Conservation (phyloP, 1,140 invertebrate species). For the Bactericera cockerelli region DNA sequence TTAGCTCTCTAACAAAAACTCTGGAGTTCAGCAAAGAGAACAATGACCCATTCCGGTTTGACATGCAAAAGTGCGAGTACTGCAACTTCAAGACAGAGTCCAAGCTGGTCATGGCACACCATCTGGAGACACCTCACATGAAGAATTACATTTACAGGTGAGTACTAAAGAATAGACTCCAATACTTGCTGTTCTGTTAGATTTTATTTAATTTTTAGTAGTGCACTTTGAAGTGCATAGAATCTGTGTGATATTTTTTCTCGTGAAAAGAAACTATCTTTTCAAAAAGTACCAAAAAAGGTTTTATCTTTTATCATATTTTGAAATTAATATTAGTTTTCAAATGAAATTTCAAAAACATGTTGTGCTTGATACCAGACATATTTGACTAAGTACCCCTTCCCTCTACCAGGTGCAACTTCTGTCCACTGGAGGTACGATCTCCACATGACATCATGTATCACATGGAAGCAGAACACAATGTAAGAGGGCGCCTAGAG, state of each 20-base stretch:
- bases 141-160: constrained; percentile 53
- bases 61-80: constrained; percentile 69
- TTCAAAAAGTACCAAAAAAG: no score
- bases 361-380: no score
- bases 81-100: constrained; percentile 91
- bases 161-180: no score
- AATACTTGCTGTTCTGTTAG: no score
- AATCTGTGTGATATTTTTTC: no score
- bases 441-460: constrained; percentile 75
- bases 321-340: no score
- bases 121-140: constrained; percentile 85
- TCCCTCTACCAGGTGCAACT: constrained; percentile 58
- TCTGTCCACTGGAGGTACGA: constrained; percentile 65
- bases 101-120: constrained; percentile 64
- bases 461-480: constrained; percentile 83
- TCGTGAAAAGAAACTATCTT: no score
- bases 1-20: constrained; percentile 62
- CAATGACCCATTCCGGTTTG: constrained; percentile 66
- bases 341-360: no score
- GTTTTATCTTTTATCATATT: no score
- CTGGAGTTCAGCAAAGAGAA: constrained; percentile 75
- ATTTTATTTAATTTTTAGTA: no score
- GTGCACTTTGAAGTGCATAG: no score
- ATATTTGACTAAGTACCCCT: no score
- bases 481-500: constrained; percentile 62